phyloP scores from a whole-genome alignment of 2,797 vertebrate genomes.

The Melopsittacus undulatus region DNA sequence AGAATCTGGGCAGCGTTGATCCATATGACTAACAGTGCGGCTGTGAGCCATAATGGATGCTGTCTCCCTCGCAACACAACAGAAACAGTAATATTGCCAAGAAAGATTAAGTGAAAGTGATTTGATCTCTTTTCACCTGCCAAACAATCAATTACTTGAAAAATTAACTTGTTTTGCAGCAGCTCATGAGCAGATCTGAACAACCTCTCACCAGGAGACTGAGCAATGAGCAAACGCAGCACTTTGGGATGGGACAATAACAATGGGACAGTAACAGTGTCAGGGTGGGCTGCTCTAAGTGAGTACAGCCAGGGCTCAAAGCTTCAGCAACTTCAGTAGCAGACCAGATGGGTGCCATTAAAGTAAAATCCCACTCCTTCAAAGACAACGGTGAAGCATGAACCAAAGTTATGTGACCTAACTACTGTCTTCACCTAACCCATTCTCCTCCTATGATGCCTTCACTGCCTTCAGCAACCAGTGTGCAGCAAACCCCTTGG shows the following conservation, averaged over 20 bases:
- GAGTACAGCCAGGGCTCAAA: background rate
- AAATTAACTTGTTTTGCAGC: background rate
- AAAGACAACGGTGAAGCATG: background rate
- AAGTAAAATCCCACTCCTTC: background rate
- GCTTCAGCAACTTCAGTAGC: rapidly evolving
- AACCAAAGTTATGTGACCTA: background rate
- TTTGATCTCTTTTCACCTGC: conserved; percentile 23
- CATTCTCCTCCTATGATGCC: background rate
- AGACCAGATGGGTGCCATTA: background rate
- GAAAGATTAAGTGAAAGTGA: background rate
- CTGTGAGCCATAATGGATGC: conserved; percentile 8
- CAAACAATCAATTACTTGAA: conserved; percentile 27
- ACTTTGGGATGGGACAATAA: background rate
- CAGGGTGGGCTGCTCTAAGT: background rate
- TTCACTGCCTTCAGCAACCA: background rate
- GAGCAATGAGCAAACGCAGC: background rate
- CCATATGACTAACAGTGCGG: background rate
- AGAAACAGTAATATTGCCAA: conserved; percentile 42
- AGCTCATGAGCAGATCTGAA: background rate
- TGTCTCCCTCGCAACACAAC: conserved; percentile 32
- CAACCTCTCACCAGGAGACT: background rate
- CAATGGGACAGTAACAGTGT: rapidly evolving
- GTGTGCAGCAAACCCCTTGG: rapidly evolving
- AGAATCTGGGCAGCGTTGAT: background rate
- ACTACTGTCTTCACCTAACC: background rate